Evolutionary conservation across 1,140 invertebrate genomes (phyloP).

Genomic region (Drosophila lacertosa): DNA sequence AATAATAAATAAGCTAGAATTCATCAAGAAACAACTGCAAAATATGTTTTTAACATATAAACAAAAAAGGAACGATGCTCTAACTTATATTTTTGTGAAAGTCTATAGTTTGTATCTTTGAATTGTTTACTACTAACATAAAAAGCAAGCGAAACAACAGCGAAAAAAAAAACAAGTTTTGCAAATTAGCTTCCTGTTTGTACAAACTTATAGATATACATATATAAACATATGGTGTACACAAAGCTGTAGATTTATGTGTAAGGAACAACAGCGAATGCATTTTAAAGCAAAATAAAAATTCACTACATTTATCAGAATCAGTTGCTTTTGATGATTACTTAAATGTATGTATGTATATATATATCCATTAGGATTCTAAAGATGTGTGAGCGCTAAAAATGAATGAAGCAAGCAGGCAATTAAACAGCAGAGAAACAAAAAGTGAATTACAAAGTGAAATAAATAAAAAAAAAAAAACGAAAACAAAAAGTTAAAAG

Average conservation of each 20-base stretch:
- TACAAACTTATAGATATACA: conserved; percentile 14
- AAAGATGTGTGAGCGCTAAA: conserved; percentile 35
- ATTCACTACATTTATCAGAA: conserved; percentile 18
- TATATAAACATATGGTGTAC: not conserved
- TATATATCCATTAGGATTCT: conserved; percentile 47
- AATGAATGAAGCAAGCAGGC: conserved; percentile 22
- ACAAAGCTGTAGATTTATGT: not conserved
- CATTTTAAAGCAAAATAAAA: conserved; percentile 43
- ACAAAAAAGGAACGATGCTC: too few species aligned
- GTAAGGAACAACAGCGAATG: conserved; percentile 22
- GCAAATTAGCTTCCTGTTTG: conserved; percentile 51
- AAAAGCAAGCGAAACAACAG: conserved; percentile 6
- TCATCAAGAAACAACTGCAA: too few species aligned
- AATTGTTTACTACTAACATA: conserved; percentile 2
- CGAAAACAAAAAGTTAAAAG: conserved; percentile 2
- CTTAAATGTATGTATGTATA: too few species aligned
- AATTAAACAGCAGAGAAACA: conserved; percentile 37
- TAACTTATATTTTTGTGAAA: conserved; percentile 13
- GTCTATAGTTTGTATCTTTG: conserved; percentile 13
- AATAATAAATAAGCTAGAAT: too few species aligned
- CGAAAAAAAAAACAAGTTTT: conserved; percentile 39
- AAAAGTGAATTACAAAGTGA: conserved; percentile 15
- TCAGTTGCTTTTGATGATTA: conserved; percentile 23
- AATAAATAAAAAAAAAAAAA: conserved; percentile 8
- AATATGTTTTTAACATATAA: too few species aligned